Evolutionary conservation across 2,888 invertebrate species (phyloP), one percentile per base, ranked within the genome.

Genomic region (Prosopocoilus inquinatus): DNA sequence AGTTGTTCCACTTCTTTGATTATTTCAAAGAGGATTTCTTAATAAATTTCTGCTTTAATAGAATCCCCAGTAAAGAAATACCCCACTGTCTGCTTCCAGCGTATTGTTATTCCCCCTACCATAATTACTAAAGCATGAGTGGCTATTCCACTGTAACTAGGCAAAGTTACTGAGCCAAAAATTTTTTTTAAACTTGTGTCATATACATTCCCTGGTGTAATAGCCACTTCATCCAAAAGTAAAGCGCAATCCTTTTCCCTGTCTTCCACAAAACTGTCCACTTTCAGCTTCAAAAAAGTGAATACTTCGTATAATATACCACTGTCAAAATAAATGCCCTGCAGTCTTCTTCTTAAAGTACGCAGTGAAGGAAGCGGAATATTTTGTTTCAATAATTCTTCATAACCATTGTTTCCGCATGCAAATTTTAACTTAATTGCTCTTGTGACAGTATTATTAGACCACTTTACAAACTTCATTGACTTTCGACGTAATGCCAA

Each of bases 1-100:
- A 47, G 13, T 11, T 50, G 20, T 50, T 55, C 50, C n/a, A 36
- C 32, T 50, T 50, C 48, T 43, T 13, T 44, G 9, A 55, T 49
- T 8, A 49, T 15, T 34, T 54, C 49, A 33, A 41, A 50, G 7
- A 54, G 12, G n/a, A 54, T 49, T 15, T 46, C 28, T 46, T 46
- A 8, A 15, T 46, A 46, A n/a, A 15, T 28, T 20, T 9, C 12
- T 11, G 28, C 46, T 20, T 46, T 28, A 12, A 46, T 28, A 46
- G 46, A 46, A 11, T 36, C 36, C 9, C 36, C 36, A 5, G 36
- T 11, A 36, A 36, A 36, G 8, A 7, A 36, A 36, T 36, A 36
- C 3, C 3, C 36, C 11, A 36, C 36, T 3, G 11, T 11, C 8
- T 36, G 36, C 8, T 36, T 36, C 36, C 36, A 36, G 8, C 36